These are phyloP conservation scores for Rhinoptilus africanus DNA, from an alignment of 2,113 vertebrate species.

Conservation along the genomic window DNA sequence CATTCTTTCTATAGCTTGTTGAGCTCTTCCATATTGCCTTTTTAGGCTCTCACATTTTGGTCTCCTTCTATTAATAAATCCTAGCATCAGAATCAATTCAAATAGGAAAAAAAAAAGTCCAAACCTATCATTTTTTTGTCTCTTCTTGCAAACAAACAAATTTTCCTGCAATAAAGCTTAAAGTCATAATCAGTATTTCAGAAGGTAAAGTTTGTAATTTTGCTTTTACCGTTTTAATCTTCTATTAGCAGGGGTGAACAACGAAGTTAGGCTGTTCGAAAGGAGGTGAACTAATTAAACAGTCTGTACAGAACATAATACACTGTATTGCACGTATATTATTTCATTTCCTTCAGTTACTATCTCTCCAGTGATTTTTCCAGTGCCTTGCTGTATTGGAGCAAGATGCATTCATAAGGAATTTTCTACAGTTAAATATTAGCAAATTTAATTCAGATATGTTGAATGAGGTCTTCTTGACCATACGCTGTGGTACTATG, in stretches of 20 bases:
- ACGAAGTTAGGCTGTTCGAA: not conserved
- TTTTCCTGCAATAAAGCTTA: not conserved
- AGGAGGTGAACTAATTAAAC: not conserved
- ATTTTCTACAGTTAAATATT: not conserved
- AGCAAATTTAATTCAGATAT: not conserved
- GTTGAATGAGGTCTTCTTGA: not conserved
- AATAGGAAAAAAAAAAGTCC: not conserved
- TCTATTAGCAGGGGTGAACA: not conserved
- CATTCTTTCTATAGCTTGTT: slow-evolving; percentile 11
- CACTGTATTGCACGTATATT: rapidly evolving
- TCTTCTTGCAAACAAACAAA: not conserved
- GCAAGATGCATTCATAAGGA: not conserved
- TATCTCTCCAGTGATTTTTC: not conserved
- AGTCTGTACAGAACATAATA: not conserved
- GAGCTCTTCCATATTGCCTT: slow-evolving; percentile 30
- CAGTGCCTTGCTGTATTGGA: not conserved
- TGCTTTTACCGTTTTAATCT: not conserved
- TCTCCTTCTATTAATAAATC: slow-evolving; percentile 34
- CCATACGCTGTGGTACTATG: not conserved
- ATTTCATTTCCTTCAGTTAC: not conserved
- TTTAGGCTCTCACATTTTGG: slow-evolving; percentile 3
- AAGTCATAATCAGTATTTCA: not conserved
- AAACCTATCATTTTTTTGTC: not conserved
- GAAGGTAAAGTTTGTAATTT: not conserved
- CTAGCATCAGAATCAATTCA: not conserved